Conservation (phyloP, 2,888 invertebrate genomes). For the Andrena minutula region DNA sequence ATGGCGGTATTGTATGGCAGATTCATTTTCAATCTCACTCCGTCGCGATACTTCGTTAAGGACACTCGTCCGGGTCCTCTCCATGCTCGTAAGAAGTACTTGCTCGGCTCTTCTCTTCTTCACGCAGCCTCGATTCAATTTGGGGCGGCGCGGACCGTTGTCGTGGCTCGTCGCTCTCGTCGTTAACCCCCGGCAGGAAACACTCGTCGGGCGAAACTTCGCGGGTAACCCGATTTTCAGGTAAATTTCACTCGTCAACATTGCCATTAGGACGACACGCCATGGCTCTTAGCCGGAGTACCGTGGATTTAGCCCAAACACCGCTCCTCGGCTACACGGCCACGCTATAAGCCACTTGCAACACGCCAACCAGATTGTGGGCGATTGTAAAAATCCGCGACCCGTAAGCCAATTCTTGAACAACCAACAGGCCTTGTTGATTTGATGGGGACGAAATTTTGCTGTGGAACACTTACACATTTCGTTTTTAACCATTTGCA, state of each 20-base stretch:
- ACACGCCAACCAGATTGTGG: slow-evolving; percentile 14
- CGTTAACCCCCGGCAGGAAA: slow-evolving; percentile 49
- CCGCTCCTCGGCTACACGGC: slow-evolving; percentile 39
- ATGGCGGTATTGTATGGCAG: slow-evolving; percentile 33
- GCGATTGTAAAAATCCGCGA: slow-evolving; percentile 36
- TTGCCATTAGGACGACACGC: slow-evolving; percentile 80
- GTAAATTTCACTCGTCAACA: slow-evolving; percentile 75
- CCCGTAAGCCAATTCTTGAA: background rate
- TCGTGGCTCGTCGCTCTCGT: slow-evolving; percentile 42
- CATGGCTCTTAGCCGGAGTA: slow-evolving; percentile 76
- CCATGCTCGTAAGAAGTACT: slow-evolving; percentile 28
- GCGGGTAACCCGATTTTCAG: slow-evolving; percentile 75
- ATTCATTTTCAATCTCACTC: slow-evolving; percentile 60
- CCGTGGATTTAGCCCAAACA: slow-evolving; percentile 64
- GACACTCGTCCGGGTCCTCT: slow-evolving; percentile 39
- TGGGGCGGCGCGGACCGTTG: slow-evolving; percentile 44
- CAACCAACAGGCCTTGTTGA: slow-evolving; percentile 1
- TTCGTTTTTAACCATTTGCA: background rate
- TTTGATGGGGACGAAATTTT: background rate
- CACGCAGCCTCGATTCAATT: slow-evolving; percentile 63
- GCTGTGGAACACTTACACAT: background rate
- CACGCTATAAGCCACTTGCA: slow-evolving; percentile 50
- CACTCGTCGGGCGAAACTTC: slow-evolving; percentile 69
- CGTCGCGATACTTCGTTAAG: slow-evolving; percentile 49
- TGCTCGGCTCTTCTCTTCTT: slow-evolving; percentile 13